Evolutionary conservation across 2,113 vertebrate genomes (phyloP), one percentile per base, ranked within the genome.

Genomic region (Piprites chloris): DNA sequence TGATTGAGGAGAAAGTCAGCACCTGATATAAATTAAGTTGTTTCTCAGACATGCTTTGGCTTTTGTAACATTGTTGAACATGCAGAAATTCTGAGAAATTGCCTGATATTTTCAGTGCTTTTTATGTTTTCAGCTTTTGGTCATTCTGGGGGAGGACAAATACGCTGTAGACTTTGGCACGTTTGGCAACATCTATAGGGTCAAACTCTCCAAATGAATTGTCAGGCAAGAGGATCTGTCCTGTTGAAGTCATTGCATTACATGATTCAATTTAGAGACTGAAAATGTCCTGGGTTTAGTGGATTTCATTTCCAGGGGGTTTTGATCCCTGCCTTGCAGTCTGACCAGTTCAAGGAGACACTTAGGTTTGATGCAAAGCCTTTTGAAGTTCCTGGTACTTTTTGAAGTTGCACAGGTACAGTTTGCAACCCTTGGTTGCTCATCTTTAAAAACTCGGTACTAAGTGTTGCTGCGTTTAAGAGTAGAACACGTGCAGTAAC

Each of bases 1-100:
- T 73, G 79, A 85, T 63, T 79, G 84, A 85, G 66, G 87, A 85
- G 92, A 63, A 96, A 90, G 56, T 89, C 85, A 93, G 52, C 58
- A 71, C 83, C 89, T 95, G 85, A 87, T 82, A 49, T 8, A 53
- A 90, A 80, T 87, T 95, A 90, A 87, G 27, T 67, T 92, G 68
- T 80, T 95, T 87, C 72, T 86, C 61, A 76, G 73, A 19, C 32
- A 14, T n/a, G 8, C 46, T 63, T 87, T 90, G 69, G 55, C 24
- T 87, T 72, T 86, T 74, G 19, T 24, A 37, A 49, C 18, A 0
- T 44, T 32, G 67, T 67, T 59, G 56, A 85, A 77, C 26, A 9
- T 11, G 24, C 27, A 88, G 58, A 69, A 93, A 68, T 83, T 68
- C 75, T 94, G 74, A 71, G 42, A 89, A 69, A 22, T 73, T 88